These are phyloP conservation scores for Holacanthella duospinosa DNA, from an alignment of 2,888 invertebrate genomes.

Conservation along the genomic window DNA sequence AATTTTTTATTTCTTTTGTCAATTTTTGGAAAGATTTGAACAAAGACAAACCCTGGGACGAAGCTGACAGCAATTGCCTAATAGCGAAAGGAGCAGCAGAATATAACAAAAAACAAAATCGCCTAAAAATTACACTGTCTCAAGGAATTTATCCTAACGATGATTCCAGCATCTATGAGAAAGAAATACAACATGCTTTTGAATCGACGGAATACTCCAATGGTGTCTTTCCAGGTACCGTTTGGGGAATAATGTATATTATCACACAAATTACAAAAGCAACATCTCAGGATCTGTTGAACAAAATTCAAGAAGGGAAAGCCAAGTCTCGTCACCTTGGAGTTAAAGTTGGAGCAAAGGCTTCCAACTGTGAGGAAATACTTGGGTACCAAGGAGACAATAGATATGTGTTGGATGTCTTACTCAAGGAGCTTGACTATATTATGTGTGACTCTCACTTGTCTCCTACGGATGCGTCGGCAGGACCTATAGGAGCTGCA, in stretches of 20 bases:
- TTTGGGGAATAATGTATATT: constrained; percentile 21
- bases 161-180: background rate
- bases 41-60: background rate
- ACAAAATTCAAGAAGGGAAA: background rate
- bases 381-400: background rate
- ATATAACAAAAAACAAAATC: constrained; percentile 11
- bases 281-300: background rate
- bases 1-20: background rate
- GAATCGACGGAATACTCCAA: constrained; percentile 17
- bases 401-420: background rate
- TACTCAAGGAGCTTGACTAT: constrained; percentile 15
- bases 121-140: constrained; percentile 5
- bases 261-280: constrained; percentile 9
- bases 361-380: constrained; percentile 12
- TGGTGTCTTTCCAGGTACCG: constrained; percentile 18
- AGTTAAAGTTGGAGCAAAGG: constrained; percentile 18
- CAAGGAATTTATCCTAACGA: constrained; percentile 17
- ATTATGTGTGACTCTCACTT: constrained; percentile 14
- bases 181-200: constrained; percentile 21
- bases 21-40: too few relatives aligned
- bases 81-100: constrained; percentile 14
- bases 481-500: background rate
- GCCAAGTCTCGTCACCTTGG: background rate
- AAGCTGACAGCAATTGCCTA: background rate
- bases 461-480: background rate